A percentile compares a stretch with the other conserved stretches of the same genome.
These are phyloP conservation scores for Oryzias javanicus DNA, from an alignment of 2,113 vertebrate genomes.

Conservation along the genomic window DNA sequence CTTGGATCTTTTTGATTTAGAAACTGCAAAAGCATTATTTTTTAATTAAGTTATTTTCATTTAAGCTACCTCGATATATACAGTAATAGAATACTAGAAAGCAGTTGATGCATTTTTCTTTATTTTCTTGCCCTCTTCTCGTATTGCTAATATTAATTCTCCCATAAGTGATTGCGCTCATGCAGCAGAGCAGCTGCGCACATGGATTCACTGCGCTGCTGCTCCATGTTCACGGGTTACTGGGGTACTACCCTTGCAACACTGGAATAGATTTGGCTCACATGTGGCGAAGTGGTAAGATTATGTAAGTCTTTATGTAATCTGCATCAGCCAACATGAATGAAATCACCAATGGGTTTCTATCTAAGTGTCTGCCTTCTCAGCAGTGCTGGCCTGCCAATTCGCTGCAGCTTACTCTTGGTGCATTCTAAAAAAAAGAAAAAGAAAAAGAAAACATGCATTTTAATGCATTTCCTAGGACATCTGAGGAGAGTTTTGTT, in stretches of 20 bases:
- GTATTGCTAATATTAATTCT: constrained; percentile 23
- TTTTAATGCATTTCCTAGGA: neutral
- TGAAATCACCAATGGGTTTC: constrained; percentile 59
- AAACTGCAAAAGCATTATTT: too few relatives aligned
- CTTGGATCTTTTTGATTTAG: too few relatives aligned
- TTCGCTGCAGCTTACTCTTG: constrained; percentile 43
- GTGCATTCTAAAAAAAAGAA: neutral
- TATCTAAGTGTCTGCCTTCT: constrained; percentile 42
- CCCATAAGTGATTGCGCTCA: constrained; percentile 24
- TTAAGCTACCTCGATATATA: too few relatives aligned
- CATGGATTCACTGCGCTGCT: constrained; percentile 43
- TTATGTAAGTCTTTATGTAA: constrained; percentile 83
- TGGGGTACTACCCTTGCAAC: constrained; percentile 58
- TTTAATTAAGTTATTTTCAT: too few relatives aligned
- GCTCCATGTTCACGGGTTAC: constrained; percentile 59
- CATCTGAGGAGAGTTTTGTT: neutral
- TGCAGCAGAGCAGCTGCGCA: constrained; percentile 42
- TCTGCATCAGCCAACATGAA: constrained; percentile 69
- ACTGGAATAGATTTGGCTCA: constrained; percentile 67
- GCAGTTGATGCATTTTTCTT: neutral
- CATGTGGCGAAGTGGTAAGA: constrained; percentile 73
- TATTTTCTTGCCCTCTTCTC: neutral
- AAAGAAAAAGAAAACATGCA: constrained; percentile 10
- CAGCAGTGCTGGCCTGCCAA: constrained; percentile 40
- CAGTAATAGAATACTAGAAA: too few relatives aligned